These are phyloP conservation scores for Cynocephalus volans DNA, from an alignment of 2,113 vertebrate species.

Conservation along the genomic window DNA sequence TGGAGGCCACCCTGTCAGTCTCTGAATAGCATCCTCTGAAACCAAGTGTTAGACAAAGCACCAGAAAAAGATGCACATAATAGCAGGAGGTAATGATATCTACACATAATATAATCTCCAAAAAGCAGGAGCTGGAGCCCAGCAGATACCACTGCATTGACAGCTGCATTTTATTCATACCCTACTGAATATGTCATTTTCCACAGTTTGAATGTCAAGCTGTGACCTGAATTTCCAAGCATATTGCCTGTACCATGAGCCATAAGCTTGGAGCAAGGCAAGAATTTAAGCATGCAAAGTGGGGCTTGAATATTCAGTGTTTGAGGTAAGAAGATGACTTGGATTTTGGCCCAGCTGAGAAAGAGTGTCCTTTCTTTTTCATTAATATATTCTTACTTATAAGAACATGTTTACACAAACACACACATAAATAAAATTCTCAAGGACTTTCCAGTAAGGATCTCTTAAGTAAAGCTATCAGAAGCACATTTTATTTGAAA, in stretches of 20 bases:
- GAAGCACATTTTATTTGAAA: constrained; percentile 53
- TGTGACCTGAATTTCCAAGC: constrained; percentile 79
- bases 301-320: neutral
- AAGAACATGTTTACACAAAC: constrained; percentile 11
- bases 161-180: constrained; percentile 64
- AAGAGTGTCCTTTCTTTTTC: neutral
- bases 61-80: constrained; percentile 52
- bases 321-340: constrained; percentile 39
- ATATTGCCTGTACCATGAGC: neutral
- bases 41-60: constrained; percentile 74
- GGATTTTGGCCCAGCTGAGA: constrained; percentile 4
- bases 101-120: constrained; percentile 72
- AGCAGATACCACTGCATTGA: constrained; percentile 60
- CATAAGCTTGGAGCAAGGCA: constrained; percentile 46
- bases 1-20: neutral
- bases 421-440: constrained; percentile 31
- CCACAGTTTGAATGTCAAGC: constrained; percentile 51
- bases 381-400: neutral
- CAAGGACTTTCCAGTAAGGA: neutral
- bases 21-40: constrained; percentile 65
- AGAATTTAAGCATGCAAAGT: constrained; percentile 11
- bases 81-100: constrained; percentile 54
- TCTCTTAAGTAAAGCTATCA: neutral
- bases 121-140: constrained; percentile 62
- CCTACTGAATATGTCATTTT: constrained; percentile 68